A percentile compares a stretch with the other conserved stretches of the same genome.
Evolutionary conservation across 2,113 vertebrate species (phyloP).

Genomic region (Chunga burmeisteri): DNA sequence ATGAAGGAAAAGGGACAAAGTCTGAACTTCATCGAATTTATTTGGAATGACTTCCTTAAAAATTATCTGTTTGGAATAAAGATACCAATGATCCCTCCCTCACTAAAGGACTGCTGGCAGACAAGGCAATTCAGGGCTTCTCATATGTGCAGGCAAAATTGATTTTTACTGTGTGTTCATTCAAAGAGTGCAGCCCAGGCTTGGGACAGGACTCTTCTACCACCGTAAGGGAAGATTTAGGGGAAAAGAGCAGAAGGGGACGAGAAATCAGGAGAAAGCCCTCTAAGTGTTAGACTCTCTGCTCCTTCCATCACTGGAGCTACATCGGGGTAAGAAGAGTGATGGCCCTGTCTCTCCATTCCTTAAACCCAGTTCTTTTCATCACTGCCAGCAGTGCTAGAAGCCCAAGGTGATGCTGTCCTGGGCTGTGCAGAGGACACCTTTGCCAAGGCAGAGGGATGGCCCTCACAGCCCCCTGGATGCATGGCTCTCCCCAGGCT

Average conservation of each 20-base stretch:
- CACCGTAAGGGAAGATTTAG: neutral
- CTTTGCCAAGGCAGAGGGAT: neutral
- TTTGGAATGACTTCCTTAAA: neutral
- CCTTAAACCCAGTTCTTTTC: accelerated
- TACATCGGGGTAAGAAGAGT: accelerated
- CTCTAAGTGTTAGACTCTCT: neutral
- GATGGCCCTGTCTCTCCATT: neutral
- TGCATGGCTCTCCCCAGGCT: neutral
- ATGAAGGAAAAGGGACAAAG: neutral
- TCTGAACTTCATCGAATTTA: neutral
- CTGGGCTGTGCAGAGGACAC: neutral
- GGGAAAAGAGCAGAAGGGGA: neutral
- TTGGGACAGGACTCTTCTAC: neutral
- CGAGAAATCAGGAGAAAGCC: neutral
- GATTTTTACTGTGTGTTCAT: accelerated
- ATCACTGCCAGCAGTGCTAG: accelerated
- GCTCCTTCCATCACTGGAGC: neutral
- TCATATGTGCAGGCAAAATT: neutral
- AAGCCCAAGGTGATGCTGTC: neutral
- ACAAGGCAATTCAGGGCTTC: accelerated
- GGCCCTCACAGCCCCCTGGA: accelerated
- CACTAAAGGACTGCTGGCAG: no score
- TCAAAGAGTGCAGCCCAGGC: accelerated
- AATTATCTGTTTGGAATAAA: neutral
- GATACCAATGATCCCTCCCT: accelerated